phyloP scores from a whole-genome alignment of 2,888 invertebrate genomes.

The Drosophila ustulata region DNA sequence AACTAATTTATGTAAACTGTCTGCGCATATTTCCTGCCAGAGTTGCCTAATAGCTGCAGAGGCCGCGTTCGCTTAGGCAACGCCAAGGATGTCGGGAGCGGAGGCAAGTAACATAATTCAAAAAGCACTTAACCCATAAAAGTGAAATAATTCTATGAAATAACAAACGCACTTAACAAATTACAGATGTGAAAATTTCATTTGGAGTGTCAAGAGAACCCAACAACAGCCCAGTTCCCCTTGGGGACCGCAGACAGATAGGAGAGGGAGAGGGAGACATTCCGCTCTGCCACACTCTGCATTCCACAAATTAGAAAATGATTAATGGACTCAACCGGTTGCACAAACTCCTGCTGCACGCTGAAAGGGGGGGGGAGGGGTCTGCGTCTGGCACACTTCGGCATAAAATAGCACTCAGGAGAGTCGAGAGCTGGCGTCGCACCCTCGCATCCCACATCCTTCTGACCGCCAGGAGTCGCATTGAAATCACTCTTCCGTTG shows the following conservation, averaged over 20 bases:
- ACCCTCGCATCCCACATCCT: slow-evolving; percentile 44
- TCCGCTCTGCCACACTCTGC: slow-evolving; percentile 67
- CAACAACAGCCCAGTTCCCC: slow-evolving; percentile 35
- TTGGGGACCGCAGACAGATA: slow-evolving; percentile 24
- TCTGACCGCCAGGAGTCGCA: slow-evolving; percentile 54
- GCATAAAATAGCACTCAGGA: slow-evolving; percentile 83
- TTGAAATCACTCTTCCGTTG: slow-evolving; percentile 81
- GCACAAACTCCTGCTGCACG: slow-evolving; percentile 54
- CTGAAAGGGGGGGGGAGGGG: slow-evolving; percentile 15
- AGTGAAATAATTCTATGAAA: slow-evolving; percentile 80
- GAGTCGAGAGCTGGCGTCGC: slow-evolving; percentile 59
- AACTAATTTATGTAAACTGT: slow-evolving; percentile 71
- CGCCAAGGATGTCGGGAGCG: slow-evolving; percentile 41
- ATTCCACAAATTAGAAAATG: slow-evolving; percentile 85
- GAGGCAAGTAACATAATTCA: slow-evolving; percentile 61
- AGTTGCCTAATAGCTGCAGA: slow-evolving; percentile 49
- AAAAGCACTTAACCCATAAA: slow-evolving; percentile 80
- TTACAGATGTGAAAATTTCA: slow-evolving; percentile 85
- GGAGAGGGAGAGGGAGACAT: slow-evolving; percentile 34
- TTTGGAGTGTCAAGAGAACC: slow-evolving; percentile 67
- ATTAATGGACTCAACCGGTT: slow-evolving; percentile 85
- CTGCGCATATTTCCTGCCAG: slow-evolving; percentile 50
- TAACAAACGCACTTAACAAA: slow-evolving; percentile 85
- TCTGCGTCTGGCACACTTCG: slow-evolving; percentile 81
- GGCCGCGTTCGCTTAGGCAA: too few relatives aligned